Percentiles rank a stretch among this genome's conserved stretches.
phyloP scores from a whole-genome alignment of 2,797 vertebrate species.

The Artibeus jamaicensis region DNA sequence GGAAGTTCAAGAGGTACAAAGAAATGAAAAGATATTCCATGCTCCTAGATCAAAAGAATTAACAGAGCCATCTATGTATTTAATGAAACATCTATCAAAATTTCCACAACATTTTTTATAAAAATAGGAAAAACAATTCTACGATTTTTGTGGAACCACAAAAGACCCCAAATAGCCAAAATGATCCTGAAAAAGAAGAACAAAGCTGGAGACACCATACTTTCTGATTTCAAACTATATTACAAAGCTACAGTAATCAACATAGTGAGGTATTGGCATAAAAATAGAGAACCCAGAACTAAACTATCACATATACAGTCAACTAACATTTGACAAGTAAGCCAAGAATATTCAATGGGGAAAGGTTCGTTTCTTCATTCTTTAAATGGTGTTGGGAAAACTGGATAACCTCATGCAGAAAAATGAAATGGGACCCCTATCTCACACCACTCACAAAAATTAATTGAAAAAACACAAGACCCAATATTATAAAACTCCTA shows the following conservation, averaged over 20 bases:
- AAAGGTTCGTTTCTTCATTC: neutral
- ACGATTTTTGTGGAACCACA: neutral
- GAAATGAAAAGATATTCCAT: neutral
- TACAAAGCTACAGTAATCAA: neutral
- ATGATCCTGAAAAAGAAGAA: neutral
- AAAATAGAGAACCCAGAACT: neutral
- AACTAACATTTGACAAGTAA: neutral
- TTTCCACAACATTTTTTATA: neutral
- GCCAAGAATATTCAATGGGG: neutral
- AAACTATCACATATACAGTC: neutral
- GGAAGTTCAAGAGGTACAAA: neutral
- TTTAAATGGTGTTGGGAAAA: neutral
- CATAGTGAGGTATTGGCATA: neutral
- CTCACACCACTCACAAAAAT: neutral
- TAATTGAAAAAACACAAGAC: neutral
- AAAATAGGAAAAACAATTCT: neutral
- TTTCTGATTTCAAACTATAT: neutral
- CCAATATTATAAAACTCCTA: neutral
- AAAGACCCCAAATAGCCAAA: neutral
- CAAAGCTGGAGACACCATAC: neutral
- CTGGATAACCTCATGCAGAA: neutral
- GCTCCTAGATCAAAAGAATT: neutral
- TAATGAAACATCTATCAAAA: neutral
- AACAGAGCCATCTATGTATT: neutral
- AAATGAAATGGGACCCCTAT: neutral